phyloP scores from a whole-genome alignment of 2,113 vertebrate species.

The Indicator maculatus region DNA sequence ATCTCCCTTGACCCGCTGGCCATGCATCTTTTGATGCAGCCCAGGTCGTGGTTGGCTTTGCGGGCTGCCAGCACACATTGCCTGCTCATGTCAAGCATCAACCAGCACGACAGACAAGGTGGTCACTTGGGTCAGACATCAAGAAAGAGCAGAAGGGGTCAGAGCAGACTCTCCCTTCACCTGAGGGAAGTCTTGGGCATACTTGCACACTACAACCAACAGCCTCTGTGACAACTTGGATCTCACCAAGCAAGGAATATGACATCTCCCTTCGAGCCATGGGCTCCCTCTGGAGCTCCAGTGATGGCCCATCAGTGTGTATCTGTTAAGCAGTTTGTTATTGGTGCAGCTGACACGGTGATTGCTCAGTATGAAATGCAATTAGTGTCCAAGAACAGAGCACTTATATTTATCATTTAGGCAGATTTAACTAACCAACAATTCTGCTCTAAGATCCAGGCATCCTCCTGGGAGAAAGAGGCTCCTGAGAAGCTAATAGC shows the following conservation, averaged over 20 bases:
- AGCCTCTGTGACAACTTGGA: background rate
- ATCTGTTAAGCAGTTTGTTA: slow-evolving; percentile 28
- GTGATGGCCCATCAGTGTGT: background rate
- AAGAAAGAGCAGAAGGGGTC: background rate
- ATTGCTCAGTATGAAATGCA: background rate
- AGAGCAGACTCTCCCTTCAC: background rate
- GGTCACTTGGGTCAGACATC: background rate
- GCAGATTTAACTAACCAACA: background rate
- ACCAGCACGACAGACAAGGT: background rate
- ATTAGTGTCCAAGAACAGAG: background rate
- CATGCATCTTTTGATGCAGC: too few relatives aligned
- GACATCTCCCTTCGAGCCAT: slow-evolving; percentile 23
- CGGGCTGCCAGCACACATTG: too few relatives aligned
- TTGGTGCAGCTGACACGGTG: background rate
- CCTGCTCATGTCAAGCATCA: too few relatives aligned
- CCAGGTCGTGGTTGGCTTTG: too few relatives aligned
- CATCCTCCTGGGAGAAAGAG: background rate
- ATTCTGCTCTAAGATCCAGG: background rate
- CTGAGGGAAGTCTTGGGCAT: background rate
- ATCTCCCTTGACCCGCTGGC: too few relatives aligned
- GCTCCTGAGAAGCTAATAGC: background rate
- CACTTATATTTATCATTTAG: background rate
- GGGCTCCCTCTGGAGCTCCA: background rate
- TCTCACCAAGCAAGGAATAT: background rate
- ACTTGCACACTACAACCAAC: background rate